Evolutionary conservation across 2,888 invertebrate genomes (phyloP).

Genomic region (Stenolophus ochropezus): DNA sequence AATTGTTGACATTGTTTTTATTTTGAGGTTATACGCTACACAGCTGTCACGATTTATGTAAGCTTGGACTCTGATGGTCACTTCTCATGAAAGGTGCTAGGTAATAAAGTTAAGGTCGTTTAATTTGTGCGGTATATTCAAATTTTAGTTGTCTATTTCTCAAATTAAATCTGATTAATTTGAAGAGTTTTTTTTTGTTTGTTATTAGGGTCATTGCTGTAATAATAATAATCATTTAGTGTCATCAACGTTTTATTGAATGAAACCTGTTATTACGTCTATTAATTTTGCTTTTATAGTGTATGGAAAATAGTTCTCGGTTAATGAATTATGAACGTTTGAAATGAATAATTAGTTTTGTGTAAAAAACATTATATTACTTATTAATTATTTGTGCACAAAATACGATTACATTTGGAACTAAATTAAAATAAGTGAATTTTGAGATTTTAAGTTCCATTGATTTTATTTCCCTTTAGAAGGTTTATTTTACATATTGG

Average conservation of each 20-base stretch:
- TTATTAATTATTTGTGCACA: too few species aligned
- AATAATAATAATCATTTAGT: not conserved
- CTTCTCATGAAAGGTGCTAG: not conserved
- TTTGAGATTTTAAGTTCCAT: too few species aligned
- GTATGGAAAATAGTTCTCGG: not conserved
- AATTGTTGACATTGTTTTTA: constrained; percentile 40
- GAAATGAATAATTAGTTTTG: not conserved
- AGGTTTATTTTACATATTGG: too few species aligned
- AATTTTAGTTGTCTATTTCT: not conserved
- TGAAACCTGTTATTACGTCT: not conserved
- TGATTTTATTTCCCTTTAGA: too few species aligned
- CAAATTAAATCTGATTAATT: not conserved
- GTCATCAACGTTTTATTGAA: not conserved
- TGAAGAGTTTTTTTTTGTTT: not conserved
- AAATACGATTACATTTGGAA: too few species aligned
- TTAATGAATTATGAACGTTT: not conserved
- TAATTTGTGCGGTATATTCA: constrained; percentile 11
- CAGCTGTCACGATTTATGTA: constrained; percentile 22
- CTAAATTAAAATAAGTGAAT: too few species aligned
- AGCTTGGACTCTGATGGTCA: not conserved
- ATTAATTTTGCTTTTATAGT: not conserved
- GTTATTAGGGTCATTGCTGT: not conserved
- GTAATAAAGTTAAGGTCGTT: not conserved
- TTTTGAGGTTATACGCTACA: constrained; percentile 48
- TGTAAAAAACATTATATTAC: too few species aligned